These are phyloP conservation scores for Danio kyathit DNA, from an alignment of 2,797 vertebrate species.

Conservation along the genomic window DNA sequence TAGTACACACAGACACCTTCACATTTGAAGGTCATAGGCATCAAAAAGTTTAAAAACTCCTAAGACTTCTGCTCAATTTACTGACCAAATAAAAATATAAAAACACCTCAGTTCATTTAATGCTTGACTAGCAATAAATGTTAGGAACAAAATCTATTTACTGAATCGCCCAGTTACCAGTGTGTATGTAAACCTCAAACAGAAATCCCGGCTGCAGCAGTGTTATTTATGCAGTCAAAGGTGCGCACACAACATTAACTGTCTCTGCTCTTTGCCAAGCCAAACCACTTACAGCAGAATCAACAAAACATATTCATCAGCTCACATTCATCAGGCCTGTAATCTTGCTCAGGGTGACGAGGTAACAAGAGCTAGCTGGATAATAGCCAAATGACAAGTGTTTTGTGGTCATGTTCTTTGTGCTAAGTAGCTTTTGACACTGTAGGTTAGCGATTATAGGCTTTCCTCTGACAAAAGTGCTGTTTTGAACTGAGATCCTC, in stretches of 20 bases:
- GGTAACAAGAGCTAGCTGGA: constrained; percentile 36
- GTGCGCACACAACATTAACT: constrained; percentile 40
- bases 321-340: constrained; percentile 41
- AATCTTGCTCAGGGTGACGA: constrained; percentile 41
- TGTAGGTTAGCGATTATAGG: constrained; percentile 38
- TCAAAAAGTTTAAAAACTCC: neutral
- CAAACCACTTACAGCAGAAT: constrained; percentile 38
- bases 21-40: neutral
- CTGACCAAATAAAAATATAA: neutral
- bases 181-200: constrained; percentile 31
- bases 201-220: neutral
- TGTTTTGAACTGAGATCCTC: constrained; percentile 25
- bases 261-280: constrained; percentile 40
- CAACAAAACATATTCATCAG: constrained; percentile 50
- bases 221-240: constrained; percentile 27
- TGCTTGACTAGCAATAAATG: neutral
- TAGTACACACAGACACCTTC: neutral
- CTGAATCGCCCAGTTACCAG: constrained; percentile 10
- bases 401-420: constrained; percentile 48
- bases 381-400: constrained; percentile 43
- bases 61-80: neutral
- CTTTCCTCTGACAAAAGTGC: constrained; percentile 30
- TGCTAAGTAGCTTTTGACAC: constrained; percentile 27
- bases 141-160: neutral
- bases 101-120: constrained; percentile 3